A percentile compares a stretch with the other conserved stretches of the same genome.
Evolutionary conservation across 1,140 invertebrate genomes (phyloP).

Genomic region (Pantala flavescens): DNA sequence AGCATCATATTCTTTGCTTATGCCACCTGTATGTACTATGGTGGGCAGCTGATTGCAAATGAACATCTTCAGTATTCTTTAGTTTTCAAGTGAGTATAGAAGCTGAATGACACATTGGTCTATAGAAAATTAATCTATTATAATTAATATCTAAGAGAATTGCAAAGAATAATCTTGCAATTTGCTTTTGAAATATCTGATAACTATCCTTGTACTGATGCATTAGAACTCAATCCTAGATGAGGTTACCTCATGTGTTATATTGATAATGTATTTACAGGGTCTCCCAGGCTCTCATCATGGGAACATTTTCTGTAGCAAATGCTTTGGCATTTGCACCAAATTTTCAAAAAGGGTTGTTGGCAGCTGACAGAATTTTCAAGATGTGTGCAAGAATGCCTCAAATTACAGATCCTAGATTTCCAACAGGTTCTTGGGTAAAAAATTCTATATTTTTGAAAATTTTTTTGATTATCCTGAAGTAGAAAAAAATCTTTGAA

Average conservation of each 20-base stretch:
- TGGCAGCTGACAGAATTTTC: slow-evolving; percentile 46
- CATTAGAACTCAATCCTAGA: too few relatives aligned
- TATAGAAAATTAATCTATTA: too few relatives aligned
- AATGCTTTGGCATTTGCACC: slow-evolving; percentile 62
- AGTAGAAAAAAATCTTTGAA: too few relatives aligned
- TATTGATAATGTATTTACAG: slow-evolving; percentile 32
- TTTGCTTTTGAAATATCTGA: too few relatives aligned
- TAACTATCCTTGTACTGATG: too few relatives aligned
- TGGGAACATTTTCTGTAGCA: slow-evolving; percentile 65
- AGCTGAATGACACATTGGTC: background rate
- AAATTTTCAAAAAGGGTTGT: slow-evolving; percentile 53
- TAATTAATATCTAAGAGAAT: too few relatives aligned
- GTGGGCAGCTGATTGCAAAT: slow-evolving; percentile 39
- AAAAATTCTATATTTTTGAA: background rate
- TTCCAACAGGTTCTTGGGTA: slow-evolving; percentile 23
- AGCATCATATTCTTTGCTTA: slow-evolving; percentile 42
- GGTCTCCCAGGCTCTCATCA: slow-evolving; percentile 58
- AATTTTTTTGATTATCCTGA: too few relatives aligned
- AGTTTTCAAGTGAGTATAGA: slow-evolving; percentile 39
- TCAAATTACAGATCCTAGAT: slow-evolving; percentile 28
- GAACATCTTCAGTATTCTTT: slow-evolving; percentile 32
- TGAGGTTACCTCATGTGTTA: background rate
- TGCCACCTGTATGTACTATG: slow-evolving; percentile 40
- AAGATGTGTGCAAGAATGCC: slow-evolving; percentile 42
- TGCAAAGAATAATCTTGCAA: too few relatives aligned